phyloP scores from a whole-genome alignment of 2,797 vertebrate species.

The Sebastes melanostomus region DNA sequence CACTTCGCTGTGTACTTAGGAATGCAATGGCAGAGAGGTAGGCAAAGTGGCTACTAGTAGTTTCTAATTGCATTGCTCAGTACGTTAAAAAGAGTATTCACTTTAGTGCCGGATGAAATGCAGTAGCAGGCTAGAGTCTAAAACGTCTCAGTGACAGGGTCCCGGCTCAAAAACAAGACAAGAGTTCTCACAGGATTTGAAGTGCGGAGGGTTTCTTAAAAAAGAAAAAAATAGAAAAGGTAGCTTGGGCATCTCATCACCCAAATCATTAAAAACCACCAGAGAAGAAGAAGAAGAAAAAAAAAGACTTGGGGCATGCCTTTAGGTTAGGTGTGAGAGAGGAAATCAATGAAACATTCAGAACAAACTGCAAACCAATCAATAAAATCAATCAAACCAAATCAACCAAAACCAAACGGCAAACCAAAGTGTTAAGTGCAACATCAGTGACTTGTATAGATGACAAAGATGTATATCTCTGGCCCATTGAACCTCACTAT shows the following conservation, averaged over 20 bases:
- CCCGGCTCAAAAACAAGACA: conserved; percentile 52
- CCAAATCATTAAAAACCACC: conserved; percentile 59
- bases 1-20: conserved; percentile 40
- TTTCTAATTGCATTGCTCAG: conserved; percentile 36
- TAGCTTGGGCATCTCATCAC: conserved; percentile 47
- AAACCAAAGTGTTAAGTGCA: conserved; percentile 73
- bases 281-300: conserved; percentile 9
- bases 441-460: conserved; percentile 77
- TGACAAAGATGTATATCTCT: conserved; percentile 75
- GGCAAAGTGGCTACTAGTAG: conserved; percentile 43
- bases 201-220: conserved; percentile 77
- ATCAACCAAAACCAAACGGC: conserved; percentile 47
- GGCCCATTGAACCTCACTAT: conserved; percentile 38
- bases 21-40: conserved; percentile 33
- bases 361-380: conserved; percentile 55
- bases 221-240: conserved; percentile 37
- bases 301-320: conserved; percentile 67
- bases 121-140: conserved; percentile 47
- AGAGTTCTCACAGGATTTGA: conserved; percentile 52
- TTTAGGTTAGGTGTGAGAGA: conserved; percentile 65
- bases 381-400: conserved; percentile 65
- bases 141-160: conserved; percentile 44
- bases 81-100: conserved; percentile 37
- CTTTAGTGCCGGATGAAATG: conserved; percentile 38
- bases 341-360: conserved; percentile 42